phyloP scores from a whole-genome alignment of 1,140 invertebrate genomes.

The Solen grandis region DNA sequence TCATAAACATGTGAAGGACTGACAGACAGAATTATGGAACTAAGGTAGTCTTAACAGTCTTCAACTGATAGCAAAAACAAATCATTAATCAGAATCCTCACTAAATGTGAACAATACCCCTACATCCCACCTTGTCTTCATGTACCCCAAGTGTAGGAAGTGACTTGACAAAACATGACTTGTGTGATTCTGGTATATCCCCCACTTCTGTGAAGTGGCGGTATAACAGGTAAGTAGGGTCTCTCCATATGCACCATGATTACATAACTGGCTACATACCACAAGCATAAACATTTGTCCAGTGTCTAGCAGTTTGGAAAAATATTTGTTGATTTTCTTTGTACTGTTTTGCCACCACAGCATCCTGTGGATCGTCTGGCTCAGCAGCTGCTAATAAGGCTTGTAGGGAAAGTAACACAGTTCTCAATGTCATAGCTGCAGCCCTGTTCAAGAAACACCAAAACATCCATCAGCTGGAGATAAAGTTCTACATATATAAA shows the following conservation, averaged over 20 bases:
- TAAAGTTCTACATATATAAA: too few relatives aligned
- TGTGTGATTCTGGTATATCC: not conserved
- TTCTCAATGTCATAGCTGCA: conserved; percentile 98
- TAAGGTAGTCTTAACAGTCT: too few relatives aligned
- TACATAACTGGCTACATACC: too few relatives aligned
- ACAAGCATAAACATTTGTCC: conserved; percentile 96
- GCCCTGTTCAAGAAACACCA: conserved; percentile 85
- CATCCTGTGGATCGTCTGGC: conserved; percentile 93
- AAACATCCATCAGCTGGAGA: too few relatives aligned
- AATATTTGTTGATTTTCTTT: conserved; percentile 94
- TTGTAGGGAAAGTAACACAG: conserved; percentile 96
- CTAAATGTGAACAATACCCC: not conserved
- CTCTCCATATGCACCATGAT: too few relatives aligned
- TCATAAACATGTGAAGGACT: too few relatives aligned
- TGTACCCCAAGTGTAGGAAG: not conserved
- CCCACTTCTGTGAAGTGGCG: not conserved
- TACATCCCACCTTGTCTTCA: not conserved
- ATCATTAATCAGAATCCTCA: too few relatives aligned
- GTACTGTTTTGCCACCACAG: conserved; percentile 97
- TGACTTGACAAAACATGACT: not conserved
- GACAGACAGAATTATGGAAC: too few relatives aligned
- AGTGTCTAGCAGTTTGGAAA: conserved; percentile 93
- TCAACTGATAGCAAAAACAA: too few relatives aligned
- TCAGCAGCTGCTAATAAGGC: conserved; percentile 94
- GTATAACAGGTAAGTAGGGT: too few relatives aligned